These are phyloP conservation scores for Pseudorectes ferrugineus DNA, from an alignment of 2,113 vertebrate genomes.

Conservation along the genomic window DNA sequence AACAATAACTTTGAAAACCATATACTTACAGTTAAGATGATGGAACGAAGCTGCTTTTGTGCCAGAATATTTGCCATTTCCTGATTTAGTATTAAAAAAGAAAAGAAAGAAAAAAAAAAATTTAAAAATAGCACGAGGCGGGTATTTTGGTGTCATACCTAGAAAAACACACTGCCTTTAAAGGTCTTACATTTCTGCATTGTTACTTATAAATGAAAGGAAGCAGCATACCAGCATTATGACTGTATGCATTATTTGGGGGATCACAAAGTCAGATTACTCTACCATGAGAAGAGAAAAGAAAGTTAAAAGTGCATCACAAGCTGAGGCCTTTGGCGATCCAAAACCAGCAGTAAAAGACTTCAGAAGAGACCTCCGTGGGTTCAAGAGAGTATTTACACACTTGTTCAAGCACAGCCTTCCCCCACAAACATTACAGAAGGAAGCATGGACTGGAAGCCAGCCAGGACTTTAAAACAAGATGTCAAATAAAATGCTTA, in stretches of 20 bases:
- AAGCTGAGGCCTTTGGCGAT: neutral
- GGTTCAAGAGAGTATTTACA: neutral
- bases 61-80: constrained; percentile 98
- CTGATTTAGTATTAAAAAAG: constrained; percentile 60
- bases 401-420: neutral
- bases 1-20: neutral
- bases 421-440: neutral
- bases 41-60: constrained; percentile 93
- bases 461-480: neutral
- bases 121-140: neutral
- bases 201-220: neutral
- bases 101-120: neutral
- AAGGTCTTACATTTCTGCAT: neutral
- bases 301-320: neutral
- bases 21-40: constrained; percentile 92
- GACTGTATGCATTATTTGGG: neutral
- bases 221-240: neutral
- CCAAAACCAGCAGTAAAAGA: neutral
- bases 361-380: neutral
- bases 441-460: neutral
- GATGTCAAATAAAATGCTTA: neutral
- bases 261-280: neutral
- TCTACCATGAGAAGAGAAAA: neutral
- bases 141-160: neutral
- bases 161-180: neutral